Evolutionary conservation across 1,140 invertebrate species (phyloP).

Genomic region (Bombus cullumanus): DNA sequence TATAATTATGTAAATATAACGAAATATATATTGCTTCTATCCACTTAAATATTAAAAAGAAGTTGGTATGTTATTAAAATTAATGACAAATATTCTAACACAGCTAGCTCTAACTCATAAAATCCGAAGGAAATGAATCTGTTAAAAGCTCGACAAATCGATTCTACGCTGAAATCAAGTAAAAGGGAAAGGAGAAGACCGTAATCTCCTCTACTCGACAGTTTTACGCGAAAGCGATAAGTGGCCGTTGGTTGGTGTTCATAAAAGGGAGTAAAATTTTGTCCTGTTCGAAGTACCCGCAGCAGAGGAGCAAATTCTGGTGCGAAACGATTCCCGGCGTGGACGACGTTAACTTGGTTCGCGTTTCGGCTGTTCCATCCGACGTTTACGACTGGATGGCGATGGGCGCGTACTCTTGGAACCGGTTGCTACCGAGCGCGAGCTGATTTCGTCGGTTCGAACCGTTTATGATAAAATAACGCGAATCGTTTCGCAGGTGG

Average conservation of each 20-base stretch:
- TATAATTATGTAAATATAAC: too few relatives aligned
- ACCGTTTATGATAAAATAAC: conserved; percentile 57
- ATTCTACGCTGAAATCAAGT: background rate
- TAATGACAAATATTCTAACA: background rate
- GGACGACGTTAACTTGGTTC: conserved; percentile 41
- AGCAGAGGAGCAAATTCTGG: background rate
- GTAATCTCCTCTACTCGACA: background rate
- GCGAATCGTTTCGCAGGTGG: conserved; percentile 50
- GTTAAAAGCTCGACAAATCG: background rate
- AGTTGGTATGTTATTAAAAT: background rate
- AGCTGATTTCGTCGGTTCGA: conserved; percentile 41
- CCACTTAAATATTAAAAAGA: background rate
- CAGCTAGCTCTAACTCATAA: background rate
- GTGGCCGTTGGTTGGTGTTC: background rate
- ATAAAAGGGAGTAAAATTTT: conserved; percentile 26
- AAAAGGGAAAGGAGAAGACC: background rate
- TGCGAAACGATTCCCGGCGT: conserved; percentile 24
- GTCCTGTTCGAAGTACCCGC: background rate
- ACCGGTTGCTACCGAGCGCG: conserved; percentile 61
- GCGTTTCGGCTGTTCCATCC: conserved; percentile 13
- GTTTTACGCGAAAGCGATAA: conserved; percentile 21
- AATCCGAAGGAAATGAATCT: background rate
- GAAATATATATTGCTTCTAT: background rate
- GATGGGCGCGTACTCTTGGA: conserved; percentile 1
- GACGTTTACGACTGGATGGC: conserved; percentile 46